Percentiles rank a stretch among this genome's conserved stretches.
These are phyloP conservation scores for Chelidonichthys spinosus DNA, from an alignment of 2,797 vertebrate genomes.

Conservation along the genomic window DNA sequence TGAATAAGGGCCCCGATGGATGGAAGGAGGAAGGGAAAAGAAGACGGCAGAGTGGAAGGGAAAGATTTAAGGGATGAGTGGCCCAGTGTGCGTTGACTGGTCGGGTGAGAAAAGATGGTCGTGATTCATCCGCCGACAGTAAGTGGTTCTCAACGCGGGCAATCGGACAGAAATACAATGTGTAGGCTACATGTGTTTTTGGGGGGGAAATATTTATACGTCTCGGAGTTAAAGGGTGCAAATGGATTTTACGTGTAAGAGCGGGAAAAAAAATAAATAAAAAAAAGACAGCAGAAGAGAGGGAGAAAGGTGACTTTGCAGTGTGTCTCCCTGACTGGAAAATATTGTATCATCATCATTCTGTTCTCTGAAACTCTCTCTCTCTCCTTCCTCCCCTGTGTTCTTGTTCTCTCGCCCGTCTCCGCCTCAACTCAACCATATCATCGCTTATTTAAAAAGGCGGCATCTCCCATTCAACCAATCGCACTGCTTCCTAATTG, in stretches of 20 bases:
- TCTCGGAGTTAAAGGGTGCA: constrained; percentile 64
- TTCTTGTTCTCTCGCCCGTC: constrained; percentile 37
- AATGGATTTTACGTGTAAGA: constrained; percentile 66
- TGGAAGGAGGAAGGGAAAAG: constrained; percentile 49
- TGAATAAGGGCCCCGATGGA: constrained; percentile 52
- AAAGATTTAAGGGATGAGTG: constrained; percentile 69
- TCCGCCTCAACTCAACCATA: constrained; percentile 57
- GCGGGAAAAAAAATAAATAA: constrained; percentile 17
- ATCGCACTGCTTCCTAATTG: constrained; percentile 77
- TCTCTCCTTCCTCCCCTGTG: constrained; percentile 5
- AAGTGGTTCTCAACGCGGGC: constrained; percentile 63
- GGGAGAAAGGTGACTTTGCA: constrained; percentile 70
- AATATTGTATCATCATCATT: constrained; percentile 74
- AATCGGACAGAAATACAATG: constrained; percentile 65
- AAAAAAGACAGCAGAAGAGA: constrained; percentile 11
- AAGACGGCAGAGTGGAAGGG: constrained; percentile 48
- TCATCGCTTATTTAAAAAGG: constrained; percentile 60
- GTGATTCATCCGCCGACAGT: constrained; percentile 67
- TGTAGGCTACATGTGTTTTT: constrained; percentile 44
- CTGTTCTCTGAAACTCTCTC: constrained; percentile 52
- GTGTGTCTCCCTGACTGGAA: constrained; percentile 65
- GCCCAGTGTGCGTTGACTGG: constrained; percentile 58
- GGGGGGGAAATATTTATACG: constrained; percentile 62
- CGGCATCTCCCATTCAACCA: constrained; percentile 65
- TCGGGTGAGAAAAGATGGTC: constrained; percentile 48